phyloP scores from a whole-genome alignment of 2,797 vertebrate species.

The Psittacula echo region DNA sequence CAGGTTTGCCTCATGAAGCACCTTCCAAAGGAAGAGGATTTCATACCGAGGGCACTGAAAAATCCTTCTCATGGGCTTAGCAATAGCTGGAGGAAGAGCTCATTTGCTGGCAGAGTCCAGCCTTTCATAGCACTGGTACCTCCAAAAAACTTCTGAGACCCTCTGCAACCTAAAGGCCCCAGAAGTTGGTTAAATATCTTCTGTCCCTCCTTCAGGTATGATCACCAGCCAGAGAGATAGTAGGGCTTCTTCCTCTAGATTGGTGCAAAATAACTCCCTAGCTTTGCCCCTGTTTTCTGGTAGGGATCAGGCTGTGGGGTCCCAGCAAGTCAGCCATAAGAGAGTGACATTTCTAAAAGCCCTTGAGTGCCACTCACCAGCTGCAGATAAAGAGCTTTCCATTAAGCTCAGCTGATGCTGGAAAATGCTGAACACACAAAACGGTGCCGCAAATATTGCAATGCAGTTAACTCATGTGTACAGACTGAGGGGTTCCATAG shows the following conservation, averaged over 20 bases:
- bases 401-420: neutral
- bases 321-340: neutral
- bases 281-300: neutral
- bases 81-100: neutral
- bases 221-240: neutral
- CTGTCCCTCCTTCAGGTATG: neutral
- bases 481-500: neutral
- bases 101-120: neutral
- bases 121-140: neutral
- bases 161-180: neutral
- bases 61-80: neutral
- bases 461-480: neutral
- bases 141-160: neutral
- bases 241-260: neutral
- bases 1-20: neutral
- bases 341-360: neutral
- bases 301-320: neutral
- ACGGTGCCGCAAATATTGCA: neutral
- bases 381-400: neutral
- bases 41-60: neutral
- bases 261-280: neutral
- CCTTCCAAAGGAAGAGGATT: neutral
- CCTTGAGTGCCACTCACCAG: neutral
- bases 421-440: neutral
- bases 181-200: neutral